Conservation (phyloP, 2,797 vertebrate genomes). For the Glossophaga mutica region DNA sequence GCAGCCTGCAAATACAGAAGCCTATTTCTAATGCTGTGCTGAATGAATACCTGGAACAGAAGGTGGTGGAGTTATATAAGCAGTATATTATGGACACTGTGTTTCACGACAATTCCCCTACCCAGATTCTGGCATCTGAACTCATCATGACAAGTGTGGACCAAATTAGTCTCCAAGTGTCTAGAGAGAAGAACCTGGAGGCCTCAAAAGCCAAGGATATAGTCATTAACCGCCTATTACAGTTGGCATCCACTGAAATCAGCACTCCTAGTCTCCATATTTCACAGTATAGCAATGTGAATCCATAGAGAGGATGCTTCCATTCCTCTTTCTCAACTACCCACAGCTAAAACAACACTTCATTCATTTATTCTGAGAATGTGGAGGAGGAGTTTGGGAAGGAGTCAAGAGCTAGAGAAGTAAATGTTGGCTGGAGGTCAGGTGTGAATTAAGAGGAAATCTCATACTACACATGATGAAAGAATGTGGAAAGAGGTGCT, state of each 20-base stretch:
- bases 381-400: not conserved
- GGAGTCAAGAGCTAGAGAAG: not conserved
- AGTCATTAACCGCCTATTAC: constrained; percentile 91
- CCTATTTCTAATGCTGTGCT: constrained; percentile 94
- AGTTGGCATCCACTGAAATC: constrained; percentile 92
- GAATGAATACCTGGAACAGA: constrained; percentile 95
- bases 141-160: constrained; percentile 92
- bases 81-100: constrained; percentile 93
- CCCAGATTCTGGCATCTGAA: constrained; percentile 91
- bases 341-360: not conserved
- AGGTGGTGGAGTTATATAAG: constrained; percentile 93
- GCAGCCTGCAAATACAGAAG: constrained; percentile 88
- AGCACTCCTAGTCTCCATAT: constrained; percentile 96
- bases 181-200: constrained; percentile 92
- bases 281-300: constrained; percentile 85
- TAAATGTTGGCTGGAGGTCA: not conserved
- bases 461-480: not conserved
- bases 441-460: constrained; percentile 3
- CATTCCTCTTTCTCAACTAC: not conserved
- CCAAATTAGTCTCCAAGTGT: constrained; percentile 94
- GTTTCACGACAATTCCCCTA: constrained; percentile 81
- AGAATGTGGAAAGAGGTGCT: not conserved
- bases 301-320: constrained; percentile 39
- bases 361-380: constrained; percentile 39
- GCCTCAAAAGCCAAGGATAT: constrained; percentile 93